Percentiles rank a stretch among this genome's conserved stretches.
phyloP scores from a whole-genome alignment of 2,113 vertebrate genomes.

The Leptobrachium leishanense region DNA sequence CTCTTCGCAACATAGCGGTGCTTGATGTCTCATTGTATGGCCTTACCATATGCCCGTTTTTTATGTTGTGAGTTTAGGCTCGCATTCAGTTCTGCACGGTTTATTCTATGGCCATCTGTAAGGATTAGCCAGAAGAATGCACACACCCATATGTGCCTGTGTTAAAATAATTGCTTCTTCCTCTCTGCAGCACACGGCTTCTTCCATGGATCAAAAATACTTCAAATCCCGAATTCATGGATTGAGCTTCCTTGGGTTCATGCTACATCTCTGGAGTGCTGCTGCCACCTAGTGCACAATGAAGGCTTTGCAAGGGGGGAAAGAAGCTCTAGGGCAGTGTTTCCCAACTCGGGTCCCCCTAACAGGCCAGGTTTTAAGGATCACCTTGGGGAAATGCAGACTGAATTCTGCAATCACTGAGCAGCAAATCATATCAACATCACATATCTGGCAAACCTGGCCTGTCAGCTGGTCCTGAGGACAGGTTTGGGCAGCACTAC shows the following conservation, averaged over 20 bases:
- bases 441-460: too few relatives aligned
- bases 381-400: too few relatives aligned
- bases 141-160: neutral
- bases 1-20: neutral
- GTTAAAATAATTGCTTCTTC: too few relatives aligned
- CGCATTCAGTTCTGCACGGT: neutral
- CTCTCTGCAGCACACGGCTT: neutral
- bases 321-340: too few relatives aligned
- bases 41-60: constrained; percentile 18
- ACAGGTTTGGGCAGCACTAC: too few relatives aligned
- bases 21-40: constrained; percentile 22
- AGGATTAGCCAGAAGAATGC: constrained; percentile 16
- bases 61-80: neutral
- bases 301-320: neutral
- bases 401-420: too few relatives aligned
- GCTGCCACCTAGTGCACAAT: constrained; percentile 7
- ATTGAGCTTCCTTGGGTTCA: neutral
- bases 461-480: too few relatives aligned
- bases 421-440: too few relatives aligned
- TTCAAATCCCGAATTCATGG: neutral
- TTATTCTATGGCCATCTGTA: constrained; percentile 21
- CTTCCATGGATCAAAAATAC: neutral
- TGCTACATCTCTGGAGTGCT: neutral
- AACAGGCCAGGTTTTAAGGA: too few relatives aligned
- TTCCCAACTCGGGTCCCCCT: too few relatives aligned